A percentile compares a stretch with the other conserved stretches of the same genome.
Conservation (phyloP, 2,113 vertebrate genomes). For the Nymphicus hollandicus region DNA sequence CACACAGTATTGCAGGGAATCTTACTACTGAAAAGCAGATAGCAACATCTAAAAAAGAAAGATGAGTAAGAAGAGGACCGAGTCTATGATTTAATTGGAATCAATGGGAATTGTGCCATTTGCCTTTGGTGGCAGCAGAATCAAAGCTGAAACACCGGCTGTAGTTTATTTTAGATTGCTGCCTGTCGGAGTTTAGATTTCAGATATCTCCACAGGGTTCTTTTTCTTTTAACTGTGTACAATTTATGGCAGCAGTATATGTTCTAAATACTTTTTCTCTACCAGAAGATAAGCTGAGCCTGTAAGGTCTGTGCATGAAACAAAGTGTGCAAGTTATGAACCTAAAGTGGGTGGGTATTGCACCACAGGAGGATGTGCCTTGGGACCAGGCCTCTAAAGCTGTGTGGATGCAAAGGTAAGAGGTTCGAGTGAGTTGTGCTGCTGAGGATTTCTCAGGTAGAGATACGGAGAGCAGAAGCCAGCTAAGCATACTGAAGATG, state of each 20-base stretch:
- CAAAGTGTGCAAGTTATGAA: not conserved
- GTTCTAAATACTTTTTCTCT: not conserved
- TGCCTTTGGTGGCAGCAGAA: slow-evolving; percentile 39
- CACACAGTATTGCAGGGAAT: not conserved
- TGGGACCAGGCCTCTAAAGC: not conserved
- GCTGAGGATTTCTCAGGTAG: not conserved
- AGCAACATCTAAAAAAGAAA: not conserved
- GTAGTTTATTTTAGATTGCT: slow-evolving; percentile 47
- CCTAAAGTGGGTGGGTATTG: not conserved
- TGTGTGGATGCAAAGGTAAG: not conserved
- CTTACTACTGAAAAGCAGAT: not conserved
- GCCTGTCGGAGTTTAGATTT: slow-evolving; percentile 31
- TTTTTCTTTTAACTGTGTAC: slow-evolving; percentile 3
- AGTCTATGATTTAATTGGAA: slow-evolving; percentile 25
- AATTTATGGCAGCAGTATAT: not conserved
- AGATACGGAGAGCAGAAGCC: not conserved
- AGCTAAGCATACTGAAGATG: not conserved
- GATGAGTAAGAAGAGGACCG: slow-evolving; percentile 8
- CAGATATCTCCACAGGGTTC: slow-evolving; percentile 1
- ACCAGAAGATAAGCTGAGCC: not conserved
- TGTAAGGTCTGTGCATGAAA: not conserved
- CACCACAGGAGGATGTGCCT: not conserved
- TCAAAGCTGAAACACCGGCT: slow-evolving; percentile 28
- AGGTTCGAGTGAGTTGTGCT: not conserved
- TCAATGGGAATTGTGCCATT: slow-evolving; percentile 50